These are phyloP conservation scores for Montipora cactus DNA, from an alignment of 64 coral and sea anemone species.

Conservation along the genomic window DNA sequence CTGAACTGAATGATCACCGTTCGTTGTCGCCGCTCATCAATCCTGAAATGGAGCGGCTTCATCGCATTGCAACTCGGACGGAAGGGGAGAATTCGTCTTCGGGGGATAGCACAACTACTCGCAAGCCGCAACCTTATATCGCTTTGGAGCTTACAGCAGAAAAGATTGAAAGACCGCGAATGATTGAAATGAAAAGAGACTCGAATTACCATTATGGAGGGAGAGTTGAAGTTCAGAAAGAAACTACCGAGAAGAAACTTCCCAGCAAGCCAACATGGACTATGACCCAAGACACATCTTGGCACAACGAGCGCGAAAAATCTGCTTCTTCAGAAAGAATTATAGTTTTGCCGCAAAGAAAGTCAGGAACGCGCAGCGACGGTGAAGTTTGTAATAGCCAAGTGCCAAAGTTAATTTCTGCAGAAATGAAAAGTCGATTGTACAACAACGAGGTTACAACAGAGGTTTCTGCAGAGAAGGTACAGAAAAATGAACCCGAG, in stretches of 20 bases:
- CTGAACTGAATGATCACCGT: conserved; percentile 92
- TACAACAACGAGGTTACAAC: neutral
- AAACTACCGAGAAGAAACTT: conserved; percentile 21
- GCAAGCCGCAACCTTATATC: conserved; percentile 35
- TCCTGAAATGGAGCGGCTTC: conserved; percentile 97
- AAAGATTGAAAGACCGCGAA: conserved; percentile 12
- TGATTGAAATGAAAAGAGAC: conserved; percentile 29
- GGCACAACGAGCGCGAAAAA: conserved; percentile 29
- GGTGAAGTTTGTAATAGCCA: neutral
- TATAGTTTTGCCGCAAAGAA: conserved; percentile 45
- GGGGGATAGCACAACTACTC: conserved; percentile 24
- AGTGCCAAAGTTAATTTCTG: conserved; percentile 79
- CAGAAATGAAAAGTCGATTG: conserved; percentile 76
- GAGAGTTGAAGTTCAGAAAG: conserved; percentile 5
- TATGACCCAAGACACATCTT: conserved; percentile 15
- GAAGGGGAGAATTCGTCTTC: conserved; percentile 64
- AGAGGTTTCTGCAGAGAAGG: neutral
- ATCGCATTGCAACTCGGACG: conserved; percentile 85
- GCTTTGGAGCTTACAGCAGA: conserved; percentile 35
- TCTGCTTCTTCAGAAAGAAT: conserved; percentile 9
- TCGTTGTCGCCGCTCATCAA: conserved; percentile 93
- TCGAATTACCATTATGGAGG: neutral
- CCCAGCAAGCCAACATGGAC: conserved; percentile 46
- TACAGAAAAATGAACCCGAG: conserved; percentile 1
- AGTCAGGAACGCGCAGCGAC: conserved; percentile 42